Base-by-base conservation (phyloP, 2,888 invertebrate species). In the Leptinotarsa peninsularis region DNA sequence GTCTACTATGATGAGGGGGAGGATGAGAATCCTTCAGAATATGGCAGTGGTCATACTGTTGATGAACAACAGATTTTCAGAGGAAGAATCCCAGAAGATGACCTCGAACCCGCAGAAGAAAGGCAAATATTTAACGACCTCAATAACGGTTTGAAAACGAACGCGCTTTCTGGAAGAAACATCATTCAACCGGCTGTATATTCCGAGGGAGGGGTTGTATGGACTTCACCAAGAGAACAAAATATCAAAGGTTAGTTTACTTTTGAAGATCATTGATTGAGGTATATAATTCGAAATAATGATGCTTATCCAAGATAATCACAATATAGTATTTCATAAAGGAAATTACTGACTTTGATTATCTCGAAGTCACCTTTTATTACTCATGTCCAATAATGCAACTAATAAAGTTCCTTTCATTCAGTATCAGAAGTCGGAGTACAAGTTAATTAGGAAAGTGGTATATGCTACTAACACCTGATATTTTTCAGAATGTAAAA, bases 141-240 rank as follows among this genome's bases (percentile, higher is more conserved):
- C 10, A 73, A 14, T 21, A n/a, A 21, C 14, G 49, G 18, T 13
- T 10, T 17, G 43, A 43, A 43, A 5, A n/a, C 23, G 7, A 68
- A 68, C 52, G 15, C 3, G 13, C 18, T 54, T 33, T 3, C 52
- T 18, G 49, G 4, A 18, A 17, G 14, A 4, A 70, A 76, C 17
- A 71, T 71, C 27, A 52, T 49, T 18, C 81, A 82, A 63, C 82
- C 86, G 14, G 88, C 90, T 4, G 89, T 91, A 3, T 93, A 91
- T 84, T 91, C 92, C 0, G 93, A 93, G 86, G 92, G 93, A 4
- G 93, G 93, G 1, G 86, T 91, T 43, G 90, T 81, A 18, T 79
- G 79, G 80, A 76, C 76, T 66, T 71, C 72, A 18, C 76, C 80
- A 14, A 73, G 72, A 27, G 83, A 50, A 78, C 54, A 49, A 4